Base-by-base conservation (phyloP, 2,797 vertebrate genomes). In the Anas bahamensis region DNA sequence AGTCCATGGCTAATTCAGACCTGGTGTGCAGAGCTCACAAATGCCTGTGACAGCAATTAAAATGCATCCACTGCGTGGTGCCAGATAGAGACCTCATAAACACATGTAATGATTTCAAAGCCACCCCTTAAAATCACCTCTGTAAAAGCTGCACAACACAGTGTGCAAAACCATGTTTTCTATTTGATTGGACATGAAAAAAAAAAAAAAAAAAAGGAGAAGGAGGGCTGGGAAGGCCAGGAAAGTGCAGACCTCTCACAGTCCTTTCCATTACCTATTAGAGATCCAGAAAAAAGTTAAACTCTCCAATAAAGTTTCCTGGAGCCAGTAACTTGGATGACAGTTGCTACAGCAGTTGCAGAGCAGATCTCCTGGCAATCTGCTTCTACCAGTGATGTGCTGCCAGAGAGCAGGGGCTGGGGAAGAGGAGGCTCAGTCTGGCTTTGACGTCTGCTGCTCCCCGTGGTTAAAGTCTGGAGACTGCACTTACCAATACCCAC, bases 361-460 rank as follows among this genome's bases (percentile, higher is more conserved):
- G 39, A 74, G 31, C 31, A 63, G 19, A 10, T 88, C n/a, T 80
- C 39, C 35, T 61, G 50, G 37, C 57, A 44, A 15, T 35, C 69
- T 71, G 1, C 0, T 1, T 41, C 29, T 37, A 7, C 31, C 19
- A 39, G 10, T 21, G 28, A 22, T 22, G 13, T 2, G 5, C 31
- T 88, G 17, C 31, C 61, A 42, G 72, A 68, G 82, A 73, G 28
- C 17, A 57, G 48, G 28, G 46, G 23, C n/a, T 52, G 31, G 35
- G 52, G n/a, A 69, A 66, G 42, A 55, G 14, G 8, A 5, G 9
- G 9, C 52, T 82, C 9, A 9, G 13, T 6, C 13, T 56, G 39
- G 33, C 65, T 82, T 44, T 17, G 26, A 14, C 53, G 26, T 61
- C 17, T 69, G 41, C 13, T 39, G 5, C 42, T 89, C n/a, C 29